Evolutionary conservation across 2,888 invertebrate genomes (phyloP).

Genomic region (Tachystola acroxantha): DNA sequence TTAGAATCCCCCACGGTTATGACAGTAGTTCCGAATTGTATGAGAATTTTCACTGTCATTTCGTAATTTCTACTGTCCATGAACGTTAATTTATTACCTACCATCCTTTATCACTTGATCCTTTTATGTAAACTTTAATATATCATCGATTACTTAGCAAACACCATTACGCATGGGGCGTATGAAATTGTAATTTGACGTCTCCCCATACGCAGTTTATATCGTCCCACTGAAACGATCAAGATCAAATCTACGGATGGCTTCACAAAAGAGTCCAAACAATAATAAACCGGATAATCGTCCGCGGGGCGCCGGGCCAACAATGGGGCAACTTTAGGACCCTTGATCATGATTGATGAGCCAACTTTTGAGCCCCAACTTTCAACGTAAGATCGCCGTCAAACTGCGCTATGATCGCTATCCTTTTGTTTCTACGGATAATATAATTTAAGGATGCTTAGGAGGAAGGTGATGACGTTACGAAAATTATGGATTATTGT

Average conservation of each 20-base stretch:
- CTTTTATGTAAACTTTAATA: too few relatives aligned
- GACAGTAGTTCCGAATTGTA: too few relatives aligned
- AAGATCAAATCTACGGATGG: constrained; percentile 21
- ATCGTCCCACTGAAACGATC: constrained; percentile 16
- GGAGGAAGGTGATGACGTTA: too few relatives aligned
- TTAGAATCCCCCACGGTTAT: too few relatives aligned
- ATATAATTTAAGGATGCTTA: too few relatives aligned
- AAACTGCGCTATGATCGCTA: constrained; percentile 4
- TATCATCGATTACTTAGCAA: neutral
- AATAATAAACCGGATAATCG: constrained; percentile 33
- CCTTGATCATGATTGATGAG: constrained; percentile 32
- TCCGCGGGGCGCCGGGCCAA: constrained; percentile 17
- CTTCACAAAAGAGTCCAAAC: constrained; percentile 30
- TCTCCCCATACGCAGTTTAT: constrained; percentile 9
- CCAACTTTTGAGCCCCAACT: constrained; percentile 18
- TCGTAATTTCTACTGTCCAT: too few relatives aligned
- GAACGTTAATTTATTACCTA: too few relatives aligned
- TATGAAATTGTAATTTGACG: constrained; percentile 2
- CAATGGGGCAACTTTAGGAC: constrained; percentile 29
- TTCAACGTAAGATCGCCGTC: constrained; percentile 9
- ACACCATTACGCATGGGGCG: neutral
- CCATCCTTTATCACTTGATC: too few relatives aligned
- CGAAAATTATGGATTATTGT: too few relatives aligned
- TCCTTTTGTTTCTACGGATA: neutral
- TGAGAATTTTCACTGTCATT: too few relatives aligned